Evolutionary conservation across 1,140 invertebrate genomes (phyloP).

Genomic region (Nixonia krombeini): DNA sequence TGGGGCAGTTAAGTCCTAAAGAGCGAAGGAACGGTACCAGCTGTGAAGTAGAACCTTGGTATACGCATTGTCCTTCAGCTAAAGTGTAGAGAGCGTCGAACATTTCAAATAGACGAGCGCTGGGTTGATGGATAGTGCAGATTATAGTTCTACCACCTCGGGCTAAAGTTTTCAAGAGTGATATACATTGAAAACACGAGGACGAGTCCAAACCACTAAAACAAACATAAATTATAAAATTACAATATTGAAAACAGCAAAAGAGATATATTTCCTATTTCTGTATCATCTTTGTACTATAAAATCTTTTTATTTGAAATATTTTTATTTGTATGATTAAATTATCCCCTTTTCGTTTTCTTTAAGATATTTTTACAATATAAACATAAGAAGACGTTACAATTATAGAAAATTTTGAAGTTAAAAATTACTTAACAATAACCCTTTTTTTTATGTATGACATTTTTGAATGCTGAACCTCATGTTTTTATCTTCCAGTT

Average conservation of each 20-base stretch:
- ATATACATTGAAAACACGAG: constrained; percentile 94
- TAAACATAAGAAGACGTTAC: too few relatives aligned
- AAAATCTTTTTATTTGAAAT: too few relatives aligned
- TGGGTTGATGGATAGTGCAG: constrained; percentile 98
- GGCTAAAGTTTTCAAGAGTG: constrained; percentile 88
- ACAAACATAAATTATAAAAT: constrained; percentile 16
- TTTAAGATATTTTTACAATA: too few relatives aligned
- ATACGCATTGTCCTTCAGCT: constrained; percentile 94
- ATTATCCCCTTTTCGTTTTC: too few relatives aligned
- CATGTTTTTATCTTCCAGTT: too few relatives aligned
- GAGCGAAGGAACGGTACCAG: constrained; percentile 90
- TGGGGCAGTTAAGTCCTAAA: constrained; percentile 88
- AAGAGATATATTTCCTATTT: too few relatives aligned
- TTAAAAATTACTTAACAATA: too few relatives aligned
- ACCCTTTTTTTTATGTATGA: too few relatives aligned
- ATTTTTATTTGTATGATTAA: too few relatives aligned
- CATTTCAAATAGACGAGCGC: constrained; percentile 95
- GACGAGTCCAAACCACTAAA: constrained; percentile 92
- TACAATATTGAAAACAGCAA: neutral
- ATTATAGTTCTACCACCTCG: constrained; percentile 94
- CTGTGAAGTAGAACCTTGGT: constrained; percentile 87
- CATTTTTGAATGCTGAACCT: too few relatives aligned
- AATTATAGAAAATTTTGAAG: too few relatives aligned
- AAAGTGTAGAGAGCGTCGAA: constrained; percentile 96
- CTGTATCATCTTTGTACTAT: too few relatives aligned